Evolutionary conservation across 2,113 vertebrate species (phyloP).

Genomic region (Delphinapterus leucas): DNA sequence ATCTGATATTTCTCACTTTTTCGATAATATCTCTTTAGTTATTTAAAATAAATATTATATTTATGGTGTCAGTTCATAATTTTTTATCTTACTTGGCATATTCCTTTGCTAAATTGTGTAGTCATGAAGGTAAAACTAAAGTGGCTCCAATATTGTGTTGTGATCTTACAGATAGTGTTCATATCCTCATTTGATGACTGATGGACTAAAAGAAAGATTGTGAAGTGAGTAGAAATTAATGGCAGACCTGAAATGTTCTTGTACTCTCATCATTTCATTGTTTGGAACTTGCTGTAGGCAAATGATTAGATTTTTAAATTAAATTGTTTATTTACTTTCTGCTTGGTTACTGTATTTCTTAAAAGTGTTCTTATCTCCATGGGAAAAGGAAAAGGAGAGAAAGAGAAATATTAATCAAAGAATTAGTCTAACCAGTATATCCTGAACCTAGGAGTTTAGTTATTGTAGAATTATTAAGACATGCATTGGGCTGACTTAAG

Average conservation of each 20-base stretch:
- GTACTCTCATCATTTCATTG: background rate
- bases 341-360: background rate
- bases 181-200: background rate
- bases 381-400: background rate
- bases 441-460: background rate
- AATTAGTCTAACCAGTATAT: background rate
- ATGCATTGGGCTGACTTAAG: background rate
- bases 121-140: background rate
- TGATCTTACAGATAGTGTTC: background rate
- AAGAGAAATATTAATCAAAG: background rate
- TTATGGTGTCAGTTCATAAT: background rate
- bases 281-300: background rate
- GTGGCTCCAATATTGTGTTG: background rate
- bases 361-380: background rate
- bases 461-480: background rate
- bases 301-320: background rate
- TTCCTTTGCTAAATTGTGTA: background rate
- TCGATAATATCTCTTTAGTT: background rate
- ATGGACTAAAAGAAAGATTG: background rate
- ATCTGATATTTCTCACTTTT: background rate
- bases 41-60: background rate
- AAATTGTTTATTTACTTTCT: background rate
- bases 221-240: background rate
- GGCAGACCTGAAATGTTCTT: background rate
- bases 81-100: background rate